Evolutionary conservation across 2,888 invertebrate genomes (phyloP), one percentile per base, ranked within the genome.

Genomic region (Eutolmus rufibarbis): DNA sequence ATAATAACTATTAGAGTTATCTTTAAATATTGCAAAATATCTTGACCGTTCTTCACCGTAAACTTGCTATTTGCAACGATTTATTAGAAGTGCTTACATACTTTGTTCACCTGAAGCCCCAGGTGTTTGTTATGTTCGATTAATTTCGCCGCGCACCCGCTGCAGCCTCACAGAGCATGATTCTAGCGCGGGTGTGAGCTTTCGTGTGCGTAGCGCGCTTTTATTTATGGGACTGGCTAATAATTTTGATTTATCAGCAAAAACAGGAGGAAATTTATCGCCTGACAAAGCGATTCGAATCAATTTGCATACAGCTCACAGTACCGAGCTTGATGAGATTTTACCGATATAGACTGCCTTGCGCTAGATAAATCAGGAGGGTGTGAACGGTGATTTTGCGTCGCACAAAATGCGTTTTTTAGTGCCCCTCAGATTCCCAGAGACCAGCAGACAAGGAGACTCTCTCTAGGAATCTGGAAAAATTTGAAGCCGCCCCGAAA

Each of bases 391-490:
- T 12, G 4, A 23, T 66, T 66, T 66, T 23, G 12, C 66, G 66
- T 23, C 66, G 28, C 66, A 66, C 28, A 3, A 66, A 66, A 66
- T 66, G 66, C 66, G 66, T 66, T 76, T n/a, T 76, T 46, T 28
- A 0, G 8, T 19, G 43, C 46, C 46, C 9, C 23, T 43, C 14
- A 34, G 9, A 66, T 37, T 82, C 37, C 82, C 56, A 31, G 51
- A 37, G 57, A 66, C 28, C 51, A 37, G 34, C 40, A 82, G 82
- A 82, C 82, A 82, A 82, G 82, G 19, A 57, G 82, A 37, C 82
- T 82, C 82, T 82, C 34, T 37, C 57, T 28, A 66, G 9, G 34
- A 31, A 82, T 76, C 19, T 16, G 74, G 46, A 40, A 74, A 74
- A 74, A 85, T 85, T 74, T 85, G 74, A 74, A 43, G 46, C 5